A percentile compares a stretch with the other conserved stretches of the same genome.
These are phyloP conservation scores for Macrotrachela quadricornifera DNA, from an alignment of 1,140 invertebrate genomes.

Conservation along the genomic window DNA sequence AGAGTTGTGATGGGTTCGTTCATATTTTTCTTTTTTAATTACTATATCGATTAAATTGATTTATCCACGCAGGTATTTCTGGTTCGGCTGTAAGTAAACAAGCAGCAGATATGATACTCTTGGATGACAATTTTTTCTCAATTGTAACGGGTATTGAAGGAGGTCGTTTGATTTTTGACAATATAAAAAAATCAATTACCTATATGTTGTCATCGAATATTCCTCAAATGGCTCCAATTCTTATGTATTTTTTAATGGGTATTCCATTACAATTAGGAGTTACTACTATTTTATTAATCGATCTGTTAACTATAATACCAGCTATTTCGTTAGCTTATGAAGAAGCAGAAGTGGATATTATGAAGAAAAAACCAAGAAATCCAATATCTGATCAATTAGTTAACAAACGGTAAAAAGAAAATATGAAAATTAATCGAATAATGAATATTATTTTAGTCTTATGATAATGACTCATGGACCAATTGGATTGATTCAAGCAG, in stretches of 20 bases:
- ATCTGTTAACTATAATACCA: constrained; percentile 19
- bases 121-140: constrained; percentile 47
- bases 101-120: too few species aligned
- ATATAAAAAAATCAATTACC: constrained; percentile 39
- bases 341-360: constrained; percentile 21
- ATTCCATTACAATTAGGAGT: constrained; percentile 17
- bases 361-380: constrained; percentile 19
- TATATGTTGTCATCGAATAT: constrained; percentile 44
- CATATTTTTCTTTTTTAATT: too few species aligned
- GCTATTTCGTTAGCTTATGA: constrained; percentile 24
- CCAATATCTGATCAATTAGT: constrained; percentile 12
- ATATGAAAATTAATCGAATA: too few species aligned
- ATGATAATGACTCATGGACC: constrained; percentile 47
- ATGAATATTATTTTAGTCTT: constrained; percentile 29
- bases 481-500: constrained; percentile 35
- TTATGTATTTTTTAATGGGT: constrained; percentile 16
- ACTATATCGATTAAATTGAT: too few species aligned
- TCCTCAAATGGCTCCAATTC: constrained; percentile 34
- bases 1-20: too few species aligned
- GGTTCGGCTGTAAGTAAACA: too few species aligned
- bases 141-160: constrained; percentile 46
- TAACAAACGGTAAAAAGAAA: constrained; percentile 7
- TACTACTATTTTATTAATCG: constrained; percentile 20
- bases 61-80: too few species aligned
- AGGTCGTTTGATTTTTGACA: constrained; percentile 33